Base-by-base conservation (phyloP, 2,113 vertebrate genomes). In the Xiphophorus hellerii region DNA sequence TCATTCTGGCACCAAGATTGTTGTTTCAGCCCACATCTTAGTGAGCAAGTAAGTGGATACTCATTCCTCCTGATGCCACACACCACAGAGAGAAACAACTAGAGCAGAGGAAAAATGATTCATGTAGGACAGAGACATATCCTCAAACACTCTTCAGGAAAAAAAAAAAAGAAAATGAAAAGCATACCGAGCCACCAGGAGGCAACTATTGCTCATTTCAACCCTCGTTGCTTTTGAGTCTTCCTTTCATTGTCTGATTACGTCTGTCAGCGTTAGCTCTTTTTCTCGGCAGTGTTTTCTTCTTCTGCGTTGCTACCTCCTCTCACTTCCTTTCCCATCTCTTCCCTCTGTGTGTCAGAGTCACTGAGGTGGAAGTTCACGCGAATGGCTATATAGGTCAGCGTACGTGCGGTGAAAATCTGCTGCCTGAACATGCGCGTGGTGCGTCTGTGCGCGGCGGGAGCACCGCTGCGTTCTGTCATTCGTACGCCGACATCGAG, bases 381-480 rank as follows among this genome's bases (percentile, higher is more conserved):
- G 89, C 66, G 85, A 84, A 79, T 88, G 85, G 65, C 73, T 87
- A 87, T 87, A 68, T 90, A 84, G 92, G 92, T 92, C 90, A 91
- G 82, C 28, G 39, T 73, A 76, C 85, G 83, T 73, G 68, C 15
- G 66, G 73, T 33, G 22, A 78, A 61, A 85, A 69, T 63, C 74
- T 60, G n/a, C 63, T 39, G 31, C 17, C 20, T 71, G 73, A 58
- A n/a, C 3, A 5, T 69, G 69, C 76, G 15, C 8, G 6, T 28
- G 25, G 20, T 28, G 44, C 63, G 48, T n/a, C 17, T 28, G 17
- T 37, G 33, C 30, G 69, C 35, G 33, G 39, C 3, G 37, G 44
- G 54, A 62, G 51, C 44, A 37, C 17, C 28, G n/a, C 30, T 63
- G 58, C 28, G 2, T 39, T 76, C 27, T 78, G 78, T 77, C 77